Conservation (phyloP, 2,797 vertebrate genomes). For the Miopithecus talapoin region DNA sequence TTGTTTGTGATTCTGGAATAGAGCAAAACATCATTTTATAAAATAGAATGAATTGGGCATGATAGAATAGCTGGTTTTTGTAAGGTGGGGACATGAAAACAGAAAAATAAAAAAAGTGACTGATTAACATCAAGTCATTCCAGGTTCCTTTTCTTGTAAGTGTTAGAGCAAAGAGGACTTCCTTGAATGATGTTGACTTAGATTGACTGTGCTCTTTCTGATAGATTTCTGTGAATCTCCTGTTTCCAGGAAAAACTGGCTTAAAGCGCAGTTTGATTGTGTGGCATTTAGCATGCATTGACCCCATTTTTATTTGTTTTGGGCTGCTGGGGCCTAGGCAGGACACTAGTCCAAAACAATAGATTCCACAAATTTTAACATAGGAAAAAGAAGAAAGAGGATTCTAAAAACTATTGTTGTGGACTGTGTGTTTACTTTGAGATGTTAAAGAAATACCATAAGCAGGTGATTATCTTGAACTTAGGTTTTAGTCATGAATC, state of each 20-base stretch:
- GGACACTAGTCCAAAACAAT: neutral
- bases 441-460: constrained; percentile 3
- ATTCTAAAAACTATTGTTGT: neutral
- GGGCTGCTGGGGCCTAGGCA: neutral
- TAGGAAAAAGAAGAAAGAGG: neutral
- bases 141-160: neutral
- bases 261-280: neutral
- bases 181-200: neutral
- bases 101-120: neutral
- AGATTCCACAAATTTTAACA: neutral
- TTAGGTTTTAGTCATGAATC: neutral
- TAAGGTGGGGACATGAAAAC: neutral
- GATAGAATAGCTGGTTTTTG: neutral
- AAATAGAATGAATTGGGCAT: neutral
- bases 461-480: neutral
- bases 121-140: neutral
- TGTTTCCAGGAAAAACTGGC: neutral
- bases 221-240: neutral
- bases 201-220: neutral
- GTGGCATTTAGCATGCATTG: neutral
- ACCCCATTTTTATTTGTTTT: neutral
- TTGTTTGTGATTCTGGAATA: neutral
- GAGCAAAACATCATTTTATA: neutral
- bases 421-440: neutral
- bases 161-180: neutral